These are phyloP conservation scores for Ips typographus DNA, from an alignment of 1,140 invertebrate species.

Conservation along the genomic window DNA sequence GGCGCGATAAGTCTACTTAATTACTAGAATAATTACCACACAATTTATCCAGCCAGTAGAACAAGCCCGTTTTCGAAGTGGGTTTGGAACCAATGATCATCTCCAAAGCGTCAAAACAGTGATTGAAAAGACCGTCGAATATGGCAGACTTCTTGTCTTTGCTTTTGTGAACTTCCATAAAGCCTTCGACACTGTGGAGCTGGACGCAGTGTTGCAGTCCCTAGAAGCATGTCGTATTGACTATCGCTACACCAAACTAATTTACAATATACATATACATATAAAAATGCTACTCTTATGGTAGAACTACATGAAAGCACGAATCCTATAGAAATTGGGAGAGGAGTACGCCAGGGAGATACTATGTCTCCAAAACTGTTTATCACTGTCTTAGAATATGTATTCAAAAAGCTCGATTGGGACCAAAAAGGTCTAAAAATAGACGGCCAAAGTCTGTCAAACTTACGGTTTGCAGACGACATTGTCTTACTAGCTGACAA, in stretches of 20 bases:
- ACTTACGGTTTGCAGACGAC: too few relatives aligned
- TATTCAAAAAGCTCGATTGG: too few relatives aligned
- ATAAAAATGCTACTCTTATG: too few relatives aligned
- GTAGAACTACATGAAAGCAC: too few relatives aligned
- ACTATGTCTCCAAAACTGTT: too few relatives aligned
- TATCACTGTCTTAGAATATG: too few relatives aligned
- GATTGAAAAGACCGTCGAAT: not conserved
- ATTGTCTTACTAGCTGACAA: too few relatives aligned
- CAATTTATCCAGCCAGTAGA: not conserved
- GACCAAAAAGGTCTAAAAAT: too few relatives aligned
- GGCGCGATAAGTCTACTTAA: too few relatives aligned
- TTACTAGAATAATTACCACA: not conserved
- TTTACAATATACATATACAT: not conserved
- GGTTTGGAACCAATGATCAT: not conserved
- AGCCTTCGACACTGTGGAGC: not conserved
- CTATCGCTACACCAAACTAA: slow-evolving; percentile 2
- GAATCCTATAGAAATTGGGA: too few relatives aligned
- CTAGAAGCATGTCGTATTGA: not conserved
- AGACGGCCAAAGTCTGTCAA: too few relatives aligned
- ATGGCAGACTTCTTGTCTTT: not conserved
- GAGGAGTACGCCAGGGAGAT: too few relatives aligned
- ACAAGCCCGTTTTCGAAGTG: not conserved
- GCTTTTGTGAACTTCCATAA: slow-evolving; percentile 1
- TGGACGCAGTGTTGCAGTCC: not conserved
- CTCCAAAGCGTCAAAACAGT: slow-evolving; percentile 2